phyloP scores from a whole-genome alignment of 2,113 vertebrate species.

The Takifugu flavidus region DNA sequence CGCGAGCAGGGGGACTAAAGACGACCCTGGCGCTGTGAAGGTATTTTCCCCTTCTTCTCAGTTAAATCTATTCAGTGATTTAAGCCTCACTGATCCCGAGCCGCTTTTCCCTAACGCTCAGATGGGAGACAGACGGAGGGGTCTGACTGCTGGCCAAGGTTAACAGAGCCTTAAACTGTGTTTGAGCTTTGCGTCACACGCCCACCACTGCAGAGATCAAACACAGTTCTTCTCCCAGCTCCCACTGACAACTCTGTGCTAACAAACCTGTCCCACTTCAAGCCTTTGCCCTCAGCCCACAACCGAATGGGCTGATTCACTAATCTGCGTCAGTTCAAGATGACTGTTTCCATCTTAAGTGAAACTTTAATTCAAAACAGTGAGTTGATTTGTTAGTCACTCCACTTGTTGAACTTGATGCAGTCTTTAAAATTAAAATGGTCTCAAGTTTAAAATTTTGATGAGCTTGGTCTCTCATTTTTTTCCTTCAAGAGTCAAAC shows the following conservation, averaged over 20 bases:
- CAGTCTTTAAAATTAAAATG: not conserved
- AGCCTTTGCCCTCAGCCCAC: constrained; percentile 16
- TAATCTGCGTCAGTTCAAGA: not conserved
- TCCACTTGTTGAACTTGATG: not conserved
- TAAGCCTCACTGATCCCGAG: constrained; percentile 61
- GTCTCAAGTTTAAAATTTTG: constrained; percentile 5
- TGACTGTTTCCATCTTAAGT: no score
- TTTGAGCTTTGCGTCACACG: constrained; percentile 60
- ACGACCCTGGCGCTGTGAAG: constrained; percentile 36
- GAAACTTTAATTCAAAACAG: no score
- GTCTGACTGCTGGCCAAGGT: constrained; percentile 67
- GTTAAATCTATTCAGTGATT: constrained; percentile 59
- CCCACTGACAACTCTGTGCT: constrained; percentile 40
- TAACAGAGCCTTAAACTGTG: constrained; percentile 65
- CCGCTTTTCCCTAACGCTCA: constrained; percentile 36
- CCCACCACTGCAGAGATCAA: constrained; percentile 59
- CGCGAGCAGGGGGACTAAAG: constrained; percentile 27
- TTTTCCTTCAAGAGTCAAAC: constrained; percentile 14
- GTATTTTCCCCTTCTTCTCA: constrained; percentile 15
- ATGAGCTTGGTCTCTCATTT: not conserved
- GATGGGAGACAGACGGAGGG: constrained; percentile 52
- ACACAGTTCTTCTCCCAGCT: constrained; percentile 37
- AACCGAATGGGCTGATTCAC: constrained; percentile 3
- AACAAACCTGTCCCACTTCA: constrained; percentile 46
- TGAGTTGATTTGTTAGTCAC: not conserved